Evolutionary conservation across 2,797 vertebrate species (phyloP).

Genomic region (Euphonia xanthogaster): DNA sequence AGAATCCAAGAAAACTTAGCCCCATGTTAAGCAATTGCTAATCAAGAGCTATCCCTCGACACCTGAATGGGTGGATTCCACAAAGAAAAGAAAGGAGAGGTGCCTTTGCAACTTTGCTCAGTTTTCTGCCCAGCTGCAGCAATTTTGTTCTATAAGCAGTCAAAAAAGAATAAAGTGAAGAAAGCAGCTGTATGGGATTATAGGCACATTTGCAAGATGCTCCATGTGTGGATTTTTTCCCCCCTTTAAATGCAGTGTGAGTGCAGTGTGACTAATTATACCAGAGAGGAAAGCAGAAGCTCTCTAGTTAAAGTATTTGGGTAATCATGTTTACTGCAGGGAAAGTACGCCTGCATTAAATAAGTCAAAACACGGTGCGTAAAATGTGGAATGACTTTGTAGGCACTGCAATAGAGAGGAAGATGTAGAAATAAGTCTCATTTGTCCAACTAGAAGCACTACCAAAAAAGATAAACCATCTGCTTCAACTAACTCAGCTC

Average conservation of each 20-base stretch:
- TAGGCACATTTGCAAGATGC: conserved; percentile 75
- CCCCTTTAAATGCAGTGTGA: conserved; percentile 70
- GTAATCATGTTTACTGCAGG: conserved; percentile 81
- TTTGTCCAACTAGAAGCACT: conserved; percentile 79
- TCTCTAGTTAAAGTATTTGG: conserved; percentile 79
- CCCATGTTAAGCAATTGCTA: conserved; percentile 56
- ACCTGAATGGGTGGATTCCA: conserved; percentile 25
- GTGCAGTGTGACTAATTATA: conserved; percentile 78
- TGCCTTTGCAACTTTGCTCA: conserved; percentile 54
- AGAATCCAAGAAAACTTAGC: conserved; percentile 73
- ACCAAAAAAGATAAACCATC: conserved; percentile 82
- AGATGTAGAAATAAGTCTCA: conserved; percentile 78
- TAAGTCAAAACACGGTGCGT: conserved; percentile 81
- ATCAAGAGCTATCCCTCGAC: conserved; percentile 32
- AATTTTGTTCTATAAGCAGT: conserved; percentile 52
- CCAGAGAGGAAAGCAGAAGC: conserved; percentile 76
- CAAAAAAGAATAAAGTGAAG: conserved; percentile 68
- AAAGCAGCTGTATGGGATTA: conserved; percentile 73
- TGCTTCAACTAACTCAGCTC: conserved; percentile 78
- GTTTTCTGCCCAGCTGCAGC: conserved; percentile 67
- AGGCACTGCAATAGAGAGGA: conserved; percentile 70
- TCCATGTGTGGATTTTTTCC: conserved; percentile 51
- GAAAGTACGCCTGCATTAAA: conserved; percentile 80
- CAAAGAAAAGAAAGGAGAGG: conserved; percentile 52
- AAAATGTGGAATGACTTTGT: conserved; percentile 75